A percentile compares a stretch with the other conserved stretches of the same genome.
Conservation (phyloP, 2,797 vertebrate genomes). For the Aratinga solstitialis region DNA sequence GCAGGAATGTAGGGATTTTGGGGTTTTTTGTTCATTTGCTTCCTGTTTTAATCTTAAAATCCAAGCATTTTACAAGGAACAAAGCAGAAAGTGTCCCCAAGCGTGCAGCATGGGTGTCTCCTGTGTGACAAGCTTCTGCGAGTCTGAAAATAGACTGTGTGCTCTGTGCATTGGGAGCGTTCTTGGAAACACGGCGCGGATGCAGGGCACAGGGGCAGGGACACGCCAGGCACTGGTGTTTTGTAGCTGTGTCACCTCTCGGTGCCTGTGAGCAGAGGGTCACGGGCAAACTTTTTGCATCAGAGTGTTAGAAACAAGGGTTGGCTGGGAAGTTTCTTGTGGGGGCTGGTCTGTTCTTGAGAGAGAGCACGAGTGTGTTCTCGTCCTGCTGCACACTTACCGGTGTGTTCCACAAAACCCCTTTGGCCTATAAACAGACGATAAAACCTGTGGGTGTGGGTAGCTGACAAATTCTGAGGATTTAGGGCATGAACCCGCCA, state of each 20-base stretch:
- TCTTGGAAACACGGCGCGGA: background rate
- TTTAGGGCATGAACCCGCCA: background rate
- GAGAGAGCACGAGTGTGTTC: background rate
- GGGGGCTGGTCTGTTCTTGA: background rate
- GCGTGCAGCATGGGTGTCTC: background rate
- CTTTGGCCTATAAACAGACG: background rate
- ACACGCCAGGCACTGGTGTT: background rate
- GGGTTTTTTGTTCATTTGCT: background rate
- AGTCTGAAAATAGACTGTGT: background rate
- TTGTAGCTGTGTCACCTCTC: background rate
- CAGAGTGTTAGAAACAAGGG: background rate
- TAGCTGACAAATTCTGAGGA: conserved; percentile 20
- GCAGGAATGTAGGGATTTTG: background rate
- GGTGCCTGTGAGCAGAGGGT: accelerated
- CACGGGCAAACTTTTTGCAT: background rate
- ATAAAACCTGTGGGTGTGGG: background rate
- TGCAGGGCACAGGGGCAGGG: accelerated
- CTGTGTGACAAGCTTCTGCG: background rate
- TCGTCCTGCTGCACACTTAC: accelerated
- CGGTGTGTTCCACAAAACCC: background rate
- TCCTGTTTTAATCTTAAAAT: background rate
- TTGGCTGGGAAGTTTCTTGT: background rate
- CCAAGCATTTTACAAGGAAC: background rate
- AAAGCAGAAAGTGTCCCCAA: background rate
- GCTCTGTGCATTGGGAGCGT: background rate